These are phyloP conservation scores for Watsonalla cultraria DNA, from an alignment of 2,888 invertebrate species.

Conservation along the genomic window DNA sequence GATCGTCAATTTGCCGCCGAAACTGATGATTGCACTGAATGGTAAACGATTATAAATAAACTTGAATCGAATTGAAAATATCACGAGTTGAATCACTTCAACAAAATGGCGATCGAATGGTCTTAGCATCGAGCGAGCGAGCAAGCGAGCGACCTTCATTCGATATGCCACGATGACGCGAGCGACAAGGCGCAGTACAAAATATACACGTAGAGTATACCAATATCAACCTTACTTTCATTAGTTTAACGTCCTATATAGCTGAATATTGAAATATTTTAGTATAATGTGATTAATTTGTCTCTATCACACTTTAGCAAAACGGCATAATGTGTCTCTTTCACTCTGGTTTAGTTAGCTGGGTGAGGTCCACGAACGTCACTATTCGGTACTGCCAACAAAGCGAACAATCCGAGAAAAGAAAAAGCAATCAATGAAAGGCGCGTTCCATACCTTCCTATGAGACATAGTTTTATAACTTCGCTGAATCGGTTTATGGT, in stretches of 20 bases:
- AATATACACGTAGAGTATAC: neutral
- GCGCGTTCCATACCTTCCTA: conserved; percentile 2
- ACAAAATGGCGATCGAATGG: conserved; percentile 57
- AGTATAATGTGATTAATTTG: neutral
- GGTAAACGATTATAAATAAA: conserved; percentile 42
- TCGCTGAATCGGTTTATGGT: too few relatives aligned
- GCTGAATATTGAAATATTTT: neutral
- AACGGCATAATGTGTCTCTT: neutral
- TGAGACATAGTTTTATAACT: neutral
- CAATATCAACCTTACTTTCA: conserved; percentile 2
- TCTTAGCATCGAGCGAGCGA: conserved; percentile 37
- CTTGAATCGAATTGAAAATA: conserved; percentile 59
- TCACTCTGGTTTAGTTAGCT: neutral
- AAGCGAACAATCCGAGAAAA: too few relatives aligned
- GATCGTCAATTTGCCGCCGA: conserved; percentile 51
- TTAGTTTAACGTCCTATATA: rapidly evolving
- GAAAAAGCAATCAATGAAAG: neutral
- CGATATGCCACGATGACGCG: conserved; percentile 22
- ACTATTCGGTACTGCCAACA: conserved; percentile 6
- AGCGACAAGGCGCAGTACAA: neutral
- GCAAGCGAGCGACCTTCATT: conserved; percentile 38
- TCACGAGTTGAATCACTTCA: conserved; percentile 32
- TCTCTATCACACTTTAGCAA: conserved; percentile 12
- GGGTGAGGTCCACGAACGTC: conserved; percentile 5
- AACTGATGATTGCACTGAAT: conserved; percentile 36